Base-by-base conservation (phyloP, 1,140 invertebrate genomes). In the Hesperophylax magnus region DNA sequence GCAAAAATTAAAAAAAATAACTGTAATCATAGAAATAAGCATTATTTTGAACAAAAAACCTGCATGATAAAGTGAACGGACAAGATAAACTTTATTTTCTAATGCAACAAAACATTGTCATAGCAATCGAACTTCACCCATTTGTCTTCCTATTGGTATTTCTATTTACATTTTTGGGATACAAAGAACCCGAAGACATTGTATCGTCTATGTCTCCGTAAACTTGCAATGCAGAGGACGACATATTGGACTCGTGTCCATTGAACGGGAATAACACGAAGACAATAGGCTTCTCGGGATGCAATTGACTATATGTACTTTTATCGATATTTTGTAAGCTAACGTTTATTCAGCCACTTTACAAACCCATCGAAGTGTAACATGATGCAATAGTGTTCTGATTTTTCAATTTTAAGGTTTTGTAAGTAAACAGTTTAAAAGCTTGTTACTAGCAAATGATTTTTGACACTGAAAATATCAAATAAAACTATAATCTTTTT, bases 221-320 rank as follows among this genome's bases (percentile, higher is more conserved):
- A 83, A 83, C 76, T 81, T 81, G 77, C 80, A 15, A 75, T 81
- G 71, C 60, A 71, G 81, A 83, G 53, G 72, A 39, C 52, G 79
- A 83, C 82, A 81, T 83, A 83, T 83, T 83, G 82, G 79, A 81
- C 79, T 83, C 67, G 82, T 83, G 82, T 31, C 67, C 82, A 81
- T 79, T 81, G 82, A 79, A 65, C 56, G 24, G 69, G 39, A 81
- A 83, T 83, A 83, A 83, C 61, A 34, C 53, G 79, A 53, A 81
- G 82, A 83, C 79, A 72, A 81, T 77, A 61, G 78, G 54, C 56
- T 58, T 27, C 75, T 78, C 24, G n/a, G 39, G n/a, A 71, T 60
- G 61, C 81, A 81, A 83, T 83, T 80, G 79, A 79, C 77, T 76
- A 80, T 75, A 79, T 31, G 58, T 75, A 83, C 63, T 83, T 61